Evolutionary conservation across 2,888 invertebrate genomes (phyloP).

Genomic region (Eledone cirrhosa): DNA sequence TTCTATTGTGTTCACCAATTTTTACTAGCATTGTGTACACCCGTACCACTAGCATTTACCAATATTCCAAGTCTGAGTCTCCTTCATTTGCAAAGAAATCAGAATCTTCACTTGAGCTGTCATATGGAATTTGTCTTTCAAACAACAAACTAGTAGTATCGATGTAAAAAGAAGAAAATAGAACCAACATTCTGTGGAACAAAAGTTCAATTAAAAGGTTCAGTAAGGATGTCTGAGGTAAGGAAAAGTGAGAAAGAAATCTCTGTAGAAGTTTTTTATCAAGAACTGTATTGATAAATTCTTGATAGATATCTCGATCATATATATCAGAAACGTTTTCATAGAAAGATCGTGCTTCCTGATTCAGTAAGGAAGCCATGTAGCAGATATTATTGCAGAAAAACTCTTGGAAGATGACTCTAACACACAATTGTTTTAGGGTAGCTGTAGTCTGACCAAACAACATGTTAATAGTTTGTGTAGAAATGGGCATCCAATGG

Average conservation of each 20-base stretch:
- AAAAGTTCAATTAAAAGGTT: conserved; percentile 57
- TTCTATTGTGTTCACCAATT: no score
- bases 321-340: conserved; percentile 43
- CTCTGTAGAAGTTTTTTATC: conserved; percentile 49
- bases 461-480: conserved; percentile 48
- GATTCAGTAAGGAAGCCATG: conserved; percentile 46
- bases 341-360: conserved; percentile 43
- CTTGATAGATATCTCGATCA: conserved; percentile 46
- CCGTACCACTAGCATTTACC: conserved; percentile 41
- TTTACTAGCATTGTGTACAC: no score
- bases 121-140: conserved; percentile 42
- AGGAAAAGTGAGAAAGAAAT: conserved; percentile 41
- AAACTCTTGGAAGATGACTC: conserved; percentile 52
- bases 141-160: conserved; percentile 48
- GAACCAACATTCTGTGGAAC: conserved; percentile 45
- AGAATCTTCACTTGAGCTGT: conserved; percentile 40
- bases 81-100: conserved; percentile 50
- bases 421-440: conserved; percentile 50
- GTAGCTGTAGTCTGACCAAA: conserved; percentile 53
- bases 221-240: conserved; percentile 47
- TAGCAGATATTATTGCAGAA: conserved; percentile 46
- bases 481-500: conserved; percentile 44
- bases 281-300: conserved; percentile 51
- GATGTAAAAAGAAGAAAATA: conserved; percentile 44
- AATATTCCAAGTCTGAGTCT: conserved; percentile 61